A percentile compares a stretch with the other conserved stretches of the same genome.
phyloP scores from a whole-genome alignment of 1,140 invertebrate species.

The Odontomachus brunneus region DNA sequence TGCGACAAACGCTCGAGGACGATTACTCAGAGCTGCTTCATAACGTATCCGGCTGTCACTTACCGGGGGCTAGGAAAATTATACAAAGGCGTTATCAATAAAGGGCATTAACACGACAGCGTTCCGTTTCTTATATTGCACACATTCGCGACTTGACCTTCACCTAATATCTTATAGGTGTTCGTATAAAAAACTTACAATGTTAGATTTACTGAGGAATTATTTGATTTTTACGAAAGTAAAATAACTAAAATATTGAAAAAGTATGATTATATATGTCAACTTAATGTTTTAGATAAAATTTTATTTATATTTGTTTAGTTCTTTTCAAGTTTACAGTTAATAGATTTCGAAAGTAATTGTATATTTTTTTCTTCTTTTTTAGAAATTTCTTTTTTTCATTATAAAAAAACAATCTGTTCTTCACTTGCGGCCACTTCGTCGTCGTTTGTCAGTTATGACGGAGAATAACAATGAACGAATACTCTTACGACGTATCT shows the following conservation, averaged over 20 bases:
- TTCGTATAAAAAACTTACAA: neutral
- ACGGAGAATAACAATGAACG: neutral
- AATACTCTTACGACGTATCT: neutral
- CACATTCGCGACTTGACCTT: slow-evolving; percentile 13
- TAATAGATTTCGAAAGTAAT: too few relatives aligned
- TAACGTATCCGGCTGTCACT: slow-evolving; percentile 86
- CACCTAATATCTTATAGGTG: neutral
- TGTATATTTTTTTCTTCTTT: too few relatives aligned
- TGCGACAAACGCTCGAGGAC: slow-evolving; percentile 78
- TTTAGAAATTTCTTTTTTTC: too few relatives aligned
- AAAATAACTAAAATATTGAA: too few relatives aligned
- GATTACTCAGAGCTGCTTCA: slow-evolving; percentile 84
- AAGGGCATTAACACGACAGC: slow-evolving; percentile 15
- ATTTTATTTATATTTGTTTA: too few relatives aligned
- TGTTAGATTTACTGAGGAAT: neutral
- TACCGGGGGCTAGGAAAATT: slow-evolving; percentile 86
- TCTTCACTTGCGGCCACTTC: neutral
- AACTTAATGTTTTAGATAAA: too few relatives aligned
- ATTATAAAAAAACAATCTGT: too few relatives aligned
- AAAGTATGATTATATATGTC: too few relatives aligned
- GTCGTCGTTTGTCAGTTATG: neutral
- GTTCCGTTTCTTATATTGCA: neutral
- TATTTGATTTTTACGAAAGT: too few relatives aligned
- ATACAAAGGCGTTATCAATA: slow-evolving; percentile 86
- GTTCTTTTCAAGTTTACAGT: too few relatives aligned